A percentile compares a stretch with the other conserved stretches of the same genome.
phyloP scores from a whole-genome alignment of 2,797 vertebrate genomes.

The Rhinogobio ventralis region DNA sequence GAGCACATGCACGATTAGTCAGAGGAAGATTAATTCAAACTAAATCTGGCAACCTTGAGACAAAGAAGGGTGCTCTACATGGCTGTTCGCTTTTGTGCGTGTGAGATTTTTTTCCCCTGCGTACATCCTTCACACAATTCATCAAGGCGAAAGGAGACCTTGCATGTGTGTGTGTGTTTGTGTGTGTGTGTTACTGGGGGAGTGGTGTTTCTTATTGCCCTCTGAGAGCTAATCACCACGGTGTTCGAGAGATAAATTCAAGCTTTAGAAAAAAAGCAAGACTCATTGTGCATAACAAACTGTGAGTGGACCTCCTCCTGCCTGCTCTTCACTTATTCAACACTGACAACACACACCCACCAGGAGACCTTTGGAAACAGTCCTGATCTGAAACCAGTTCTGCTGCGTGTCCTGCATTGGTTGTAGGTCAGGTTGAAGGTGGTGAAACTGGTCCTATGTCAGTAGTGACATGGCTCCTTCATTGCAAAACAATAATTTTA shows the following conservation, averaged over 20 bases:
- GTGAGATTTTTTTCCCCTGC: conserved; percentile 59
- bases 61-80: conserved; percentile 6
- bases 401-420: neutral
- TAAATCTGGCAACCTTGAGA: conserved; percentile 42
- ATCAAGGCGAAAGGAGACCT: conserved; percentile 37
- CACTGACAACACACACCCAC: conserved; percentile 26
- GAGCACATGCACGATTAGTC: conserved; percentile 30
- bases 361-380: neutral
- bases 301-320: conserved; percentile 10
- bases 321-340: conserved; percentile 35
- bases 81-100: conserved; percentile 61
- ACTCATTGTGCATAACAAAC: conserved; percentile 71
- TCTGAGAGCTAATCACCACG: conserved; percentile 67
- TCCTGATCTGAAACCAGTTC: neutral
- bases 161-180: conserved; percentile 9
- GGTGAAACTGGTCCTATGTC: neutral
- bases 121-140: conserved; percentile 30
- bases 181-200: conserved; percentile 33
- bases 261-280: conserved; percentile 75
- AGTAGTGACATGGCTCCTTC: neutral
- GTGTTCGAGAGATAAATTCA: conserved; percentile 70
- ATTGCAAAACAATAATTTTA: neutral
- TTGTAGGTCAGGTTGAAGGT: neutral
- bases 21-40: conserved; percentile 45
- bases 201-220: conserved; percentile 63